Percentiles rank a stretch among this genome's conserved stretches.
These are phyloP conservation scores for Aplysia californica DNA, from an alignment of 1,140 invertebrate species.

Conservation along the genomic window DNA sequence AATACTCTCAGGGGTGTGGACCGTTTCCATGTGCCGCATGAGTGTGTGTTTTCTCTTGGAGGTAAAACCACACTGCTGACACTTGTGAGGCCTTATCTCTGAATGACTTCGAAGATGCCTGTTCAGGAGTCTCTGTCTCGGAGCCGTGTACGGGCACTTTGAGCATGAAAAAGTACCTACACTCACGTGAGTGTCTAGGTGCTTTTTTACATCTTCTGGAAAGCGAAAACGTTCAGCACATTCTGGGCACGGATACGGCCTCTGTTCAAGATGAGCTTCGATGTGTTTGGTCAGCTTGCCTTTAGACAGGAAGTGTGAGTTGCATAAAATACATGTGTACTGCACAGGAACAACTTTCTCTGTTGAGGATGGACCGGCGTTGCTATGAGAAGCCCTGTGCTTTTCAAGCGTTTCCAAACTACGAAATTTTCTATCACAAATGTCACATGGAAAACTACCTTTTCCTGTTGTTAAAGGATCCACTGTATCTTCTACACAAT, in stretches of 20 bases:
- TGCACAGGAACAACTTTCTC: too few species aligned
- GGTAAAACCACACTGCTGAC: slow-evolving; percentile 12
- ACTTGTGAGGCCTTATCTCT: background rate
- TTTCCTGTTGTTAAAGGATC: too few species aligned
- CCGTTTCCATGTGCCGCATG: slow-evolving; percentile 9
- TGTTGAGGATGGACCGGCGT: too few species aligned
- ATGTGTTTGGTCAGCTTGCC: background rate
- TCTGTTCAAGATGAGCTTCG: background rate
- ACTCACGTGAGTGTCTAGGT: background rate
- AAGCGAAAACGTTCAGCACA: background rate
- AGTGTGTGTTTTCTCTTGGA: slow-evolving; percentile 17
- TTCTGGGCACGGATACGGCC: background rate
- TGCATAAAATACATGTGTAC: slow-evolving; percentile 3
- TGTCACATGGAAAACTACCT: too few species aligned
- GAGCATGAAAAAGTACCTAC: background rate
- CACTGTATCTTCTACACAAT: too few species aligned
- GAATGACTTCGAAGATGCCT: slow-evolving; percentile 7
- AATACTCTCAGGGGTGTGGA: background rate
- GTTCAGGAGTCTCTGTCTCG: background rate
- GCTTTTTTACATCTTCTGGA: background rate
- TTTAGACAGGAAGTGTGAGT: background rate
- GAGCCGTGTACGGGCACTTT: background rate
- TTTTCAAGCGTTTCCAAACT: too few species aligned
- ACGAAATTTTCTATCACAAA: too few species aligned
- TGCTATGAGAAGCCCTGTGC: too few species aligned